These are phyloP conservation scores for Hyaena hyaena DNA, from an alignment of 2,113 vertebrate genomes.

Conservation along the genomic window DNA sequence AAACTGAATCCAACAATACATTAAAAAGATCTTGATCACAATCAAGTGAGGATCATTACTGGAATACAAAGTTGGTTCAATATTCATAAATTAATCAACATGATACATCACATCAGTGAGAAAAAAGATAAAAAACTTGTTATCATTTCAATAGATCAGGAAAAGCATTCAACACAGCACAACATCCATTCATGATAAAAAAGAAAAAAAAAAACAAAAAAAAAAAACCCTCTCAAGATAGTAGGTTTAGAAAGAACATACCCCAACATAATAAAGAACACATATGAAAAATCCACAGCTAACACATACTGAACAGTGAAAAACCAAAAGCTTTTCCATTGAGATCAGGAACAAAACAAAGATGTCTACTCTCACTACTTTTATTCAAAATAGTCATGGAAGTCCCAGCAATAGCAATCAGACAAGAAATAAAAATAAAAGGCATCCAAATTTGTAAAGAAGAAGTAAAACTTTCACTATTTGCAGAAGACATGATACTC, in stretches of 20 bases:
- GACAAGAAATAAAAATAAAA: background rate
- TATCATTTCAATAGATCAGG: background rate
- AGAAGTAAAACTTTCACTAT: background rate
- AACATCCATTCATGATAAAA: background rate
- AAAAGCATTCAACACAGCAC: background rate
- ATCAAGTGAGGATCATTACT: background rate
- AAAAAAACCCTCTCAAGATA: background rate
- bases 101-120: background rate
- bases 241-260: background rate
- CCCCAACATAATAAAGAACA: background rate
- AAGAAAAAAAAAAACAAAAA: too few relatives aligned
- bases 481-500: background rate
- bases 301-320: background rate
- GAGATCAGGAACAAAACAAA: background rate
- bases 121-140: background rate
- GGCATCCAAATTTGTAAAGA: background rate
- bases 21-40: background rate
- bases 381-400: background rate
- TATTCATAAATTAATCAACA: background rate
- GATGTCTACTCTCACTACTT: background rate
- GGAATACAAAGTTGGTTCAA: background rate
- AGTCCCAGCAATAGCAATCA: background rate
- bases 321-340: background rate
- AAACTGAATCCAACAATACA: background rate
- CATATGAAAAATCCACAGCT: background rate